Evolutionary conservation across 2,113 vertebrate genomes (phyloP).

Genomic region (Sclerurus mexicanus): DNA sequence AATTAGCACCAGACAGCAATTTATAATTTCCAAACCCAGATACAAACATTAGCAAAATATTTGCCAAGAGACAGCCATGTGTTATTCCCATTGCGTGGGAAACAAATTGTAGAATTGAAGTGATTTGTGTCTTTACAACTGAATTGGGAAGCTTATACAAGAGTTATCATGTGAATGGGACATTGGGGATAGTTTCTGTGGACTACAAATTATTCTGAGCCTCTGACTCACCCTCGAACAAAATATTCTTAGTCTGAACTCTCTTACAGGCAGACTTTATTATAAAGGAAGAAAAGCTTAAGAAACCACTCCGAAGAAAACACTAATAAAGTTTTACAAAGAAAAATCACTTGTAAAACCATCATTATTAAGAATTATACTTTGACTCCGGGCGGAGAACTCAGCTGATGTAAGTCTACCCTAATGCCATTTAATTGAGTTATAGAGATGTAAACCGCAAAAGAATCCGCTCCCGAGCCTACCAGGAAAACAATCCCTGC

Average conservation of each 20-base stretch:
- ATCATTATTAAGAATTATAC: slow-evolving; percentile 10
- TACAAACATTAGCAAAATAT: neutral
- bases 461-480: neutral
- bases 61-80: neutral
- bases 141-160: neutral
- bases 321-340: neutral
- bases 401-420: slow-evolving; percentile 43
- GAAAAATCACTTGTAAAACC: slow-evolving; percentile 34
- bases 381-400: neutral
- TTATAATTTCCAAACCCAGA: neutral
- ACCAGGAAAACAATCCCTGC: neutral
- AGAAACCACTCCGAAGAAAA: slow-evolving; percentile 13
- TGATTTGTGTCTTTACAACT: slow-evolving; percentile 18
- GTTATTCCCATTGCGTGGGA: neutral
- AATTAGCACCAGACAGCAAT: slow-evolving; percentile 21
- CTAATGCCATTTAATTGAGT: slow-evolving; percentile 54
- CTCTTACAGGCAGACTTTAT: neutral
- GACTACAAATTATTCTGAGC: slow-evolving; percentile 12
- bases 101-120: neutral
- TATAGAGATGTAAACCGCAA: neutral
- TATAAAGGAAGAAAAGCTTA: neutral
- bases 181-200: neutral
- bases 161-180: neutral
- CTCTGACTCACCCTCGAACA: neutral
- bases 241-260: neutral